Evolutionary conservation across 2,888 invertebrate species (phyloP).

Genomic region (Chrysolina haemoptera): DNA sequence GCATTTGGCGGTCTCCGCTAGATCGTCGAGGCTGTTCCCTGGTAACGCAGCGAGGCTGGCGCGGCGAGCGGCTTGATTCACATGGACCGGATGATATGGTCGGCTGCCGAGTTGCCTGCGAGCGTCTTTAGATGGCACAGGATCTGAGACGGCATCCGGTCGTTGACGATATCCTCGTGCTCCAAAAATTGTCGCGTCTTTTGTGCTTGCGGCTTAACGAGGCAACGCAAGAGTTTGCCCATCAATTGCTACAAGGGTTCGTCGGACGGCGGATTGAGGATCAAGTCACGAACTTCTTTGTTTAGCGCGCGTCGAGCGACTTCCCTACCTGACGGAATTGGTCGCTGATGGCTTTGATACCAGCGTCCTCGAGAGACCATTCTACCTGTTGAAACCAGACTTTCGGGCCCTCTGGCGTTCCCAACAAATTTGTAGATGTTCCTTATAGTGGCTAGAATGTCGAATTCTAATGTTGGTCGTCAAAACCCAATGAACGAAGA

Average conservation of each 20-base stretch:
- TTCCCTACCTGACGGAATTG: conserved; percentile 8
- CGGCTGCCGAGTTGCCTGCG: background rate
- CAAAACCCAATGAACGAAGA: too few species aligned
- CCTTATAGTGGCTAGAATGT: too few species aligned
- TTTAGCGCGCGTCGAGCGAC: background rate
- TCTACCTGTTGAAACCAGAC: background rate
- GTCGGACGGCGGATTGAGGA: too few species aligned
- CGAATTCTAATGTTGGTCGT: too few species aligned
- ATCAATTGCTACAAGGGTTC: background rate
- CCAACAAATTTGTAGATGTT: too few species aligned
- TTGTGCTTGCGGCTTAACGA: background rate
- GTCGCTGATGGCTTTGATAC: background rate
- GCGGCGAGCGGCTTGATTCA: background rate
- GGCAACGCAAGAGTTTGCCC: background rate
- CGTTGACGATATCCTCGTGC: conserved; percentile 12
- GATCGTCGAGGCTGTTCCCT: background rate
- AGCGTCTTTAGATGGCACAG: conserved; percentile 12
- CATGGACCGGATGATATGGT: background rate
- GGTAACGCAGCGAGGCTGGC: background rate
- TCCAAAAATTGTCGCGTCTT: conserved; percentile 1
- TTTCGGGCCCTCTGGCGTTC: too few species aligned
- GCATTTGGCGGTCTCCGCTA: too few species aligned
- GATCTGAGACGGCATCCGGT: conserved; percentile 19
- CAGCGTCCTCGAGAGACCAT: conserved; percentile 1
- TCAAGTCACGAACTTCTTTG: conserved; percentile 21